These are phyloP conservation scores for Mugil cephalus DNA, from an alignment of 2,113 vertebrate genomes.

Conservation along the genomic window DNA sequence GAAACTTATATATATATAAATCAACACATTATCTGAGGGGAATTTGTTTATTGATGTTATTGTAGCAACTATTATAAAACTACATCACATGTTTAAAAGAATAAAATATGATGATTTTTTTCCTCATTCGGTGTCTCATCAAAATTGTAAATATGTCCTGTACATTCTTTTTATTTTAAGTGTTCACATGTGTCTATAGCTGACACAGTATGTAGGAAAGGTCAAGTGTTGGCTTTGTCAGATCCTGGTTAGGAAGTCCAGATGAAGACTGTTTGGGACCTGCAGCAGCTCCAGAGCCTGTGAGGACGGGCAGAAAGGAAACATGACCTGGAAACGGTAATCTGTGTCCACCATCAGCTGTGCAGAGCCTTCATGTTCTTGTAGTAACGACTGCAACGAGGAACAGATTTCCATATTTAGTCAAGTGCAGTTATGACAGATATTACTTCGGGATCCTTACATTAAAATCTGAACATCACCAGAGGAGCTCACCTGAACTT, in stretches of 20 bases:
- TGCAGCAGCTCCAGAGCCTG: conserved; percentile 93
- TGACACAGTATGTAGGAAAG: conserved; percentile 16
- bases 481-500: conserved; percentile 89
- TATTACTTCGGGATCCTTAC: not conserved
- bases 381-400: conserved; percentile 87
- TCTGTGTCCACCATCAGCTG: conserved; percentile 93
- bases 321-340: conserved; percentile 94
- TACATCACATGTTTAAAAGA: not conserved
- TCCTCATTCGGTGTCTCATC: not conserved
- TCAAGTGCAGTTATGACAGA: not conserved
- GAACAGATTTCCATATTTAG: conserved; percentile 26
- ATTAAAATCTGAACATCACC: not conserved
- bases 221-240: conserved; percentile 67
- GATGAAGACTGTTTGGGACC: conserved; percentile 92
- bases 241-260: conserved; percentile 90
- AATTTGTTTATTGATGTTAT: not conserved
- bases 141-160: conserved; percentile 5
- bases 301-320: conserved; percentile 91
- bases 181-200: conserved; percentile 24
- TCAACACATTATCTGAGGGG: no score
- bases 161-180: conserved; percentile 24
- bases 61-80: not conserved
- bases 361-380: conserved; percentile 85
- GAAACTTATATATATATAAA: not conserved
- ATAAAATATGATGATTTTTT: not conserved